These are phyloP conservation scores for Porites lutea DNA, from an alignment of 64 coral and sea anemone genomes.

Conservation along the genomic window DNA sequence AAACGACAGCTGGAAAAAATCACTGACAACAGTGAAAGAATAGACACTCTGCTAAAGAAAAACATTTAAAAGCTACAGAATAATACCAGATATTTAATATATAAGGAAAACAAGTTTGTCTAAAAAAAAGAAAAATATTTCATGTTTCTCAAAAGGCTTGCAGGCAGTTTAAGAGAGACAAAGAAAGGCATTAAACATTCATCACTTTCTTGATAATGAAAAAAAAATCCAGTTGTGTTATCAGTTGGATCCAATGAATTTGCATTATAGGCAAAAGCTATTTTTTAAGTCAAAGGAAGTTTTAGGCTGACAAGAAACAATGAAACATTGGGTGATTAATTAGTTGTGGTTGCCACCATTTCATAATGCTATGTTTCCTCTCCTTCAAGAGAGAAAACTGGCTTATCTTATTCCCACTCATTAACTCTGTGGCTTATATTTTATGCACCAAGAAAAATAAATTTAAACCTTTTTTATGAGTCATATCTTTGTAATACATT, in stretches of 20 bases:
- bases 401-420: neutral
- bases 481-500: neutral
- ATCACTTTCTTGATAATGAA: neutral
- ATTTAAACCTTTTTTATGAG: constrained; percentile 6
- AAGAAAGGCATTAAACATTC: neutral
- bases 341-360: neutral
- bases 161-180: neutral
- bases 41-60: no score
- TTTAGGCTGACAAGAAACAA: neutral
- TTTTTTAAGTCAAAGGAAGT: neutral
- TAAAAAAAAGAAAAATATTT: neutral
- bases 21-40: no score
- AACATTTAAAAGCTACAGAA: no score
- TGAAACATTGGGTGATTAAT: neutral
- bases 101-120: no score
- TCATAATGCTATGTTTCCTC: neutral
- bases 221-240: neutral
- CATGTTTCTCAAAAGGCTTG: neutral
- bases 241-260: neutral
- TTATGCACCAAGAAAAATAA: constrained; percentile 2
- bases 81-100: no score
- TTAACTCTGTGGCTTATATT: neutral
- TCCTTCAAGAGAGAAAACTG: neutral
- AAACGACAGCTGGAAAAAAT: no score
- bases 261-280: neutral